phyloP scores from a whole-genome alignment of 2,797 vertebrate genomes.

The Poeciliopsis turneri region DNA sequence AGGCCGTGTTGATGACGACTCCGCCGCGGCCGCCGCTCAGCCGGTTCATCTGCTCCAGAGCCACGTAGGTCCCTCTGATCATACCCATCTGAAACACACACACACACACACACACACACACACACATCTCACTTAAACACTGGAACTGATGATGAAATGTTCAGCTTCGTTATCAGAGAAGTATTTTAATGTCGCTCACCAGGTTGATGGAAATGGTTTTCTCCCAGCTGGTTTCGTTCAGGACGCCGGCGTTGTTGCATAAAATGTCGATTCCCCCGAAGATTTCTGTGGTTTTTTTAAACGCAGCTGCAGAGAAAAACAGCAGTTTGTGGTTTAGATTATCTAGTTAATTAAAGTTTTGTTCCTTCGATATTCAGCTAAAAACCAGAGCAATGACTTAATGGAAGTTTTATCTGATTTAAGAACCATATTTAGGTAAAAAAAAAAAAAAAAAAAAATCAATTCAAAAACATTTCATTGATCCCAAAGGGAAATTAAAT shows the following conservation, averaged over 20 bases:
- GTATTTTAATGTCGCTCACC: constrained; percentile 49
- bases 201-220: constrained; percentile 77
- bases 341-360: not conserved
- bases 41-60: constrained; percentile 79
- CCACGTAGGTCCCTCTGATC: constrained; percentile 72
- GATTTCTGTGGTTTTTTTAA: constrained; percentile 61
- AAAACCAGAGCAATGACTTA: not conserved
- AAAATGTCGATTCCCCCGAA: constrained; percentile 77
- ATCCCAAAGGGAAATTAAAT: too few relatives aligned
- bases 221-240: constrained; percentile 75
- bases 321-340: not conserved
- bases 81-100: constrained; percentile 55
- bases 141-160: too few relatives aligned
- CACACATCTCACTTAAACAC: too few relatives aligned
- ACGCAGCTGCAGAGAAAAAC: constrained; percentile 58
- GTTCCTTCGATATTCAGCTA: not conserved
- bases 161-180: too few relatives aligned
- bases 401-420: not conserved
- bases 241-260: constrained; percentile 83
- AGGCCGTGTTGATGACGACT: constrained; percentile 74
- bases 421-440: not conserved
- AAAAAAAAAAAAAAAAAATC: not conserved
- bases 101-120: too few relatives aligned
- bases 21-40: constrained; percentile 74
- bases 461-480: not conserved